Conservation (phyloP, 2,797 vertebrate species). For the Remorina albescens region DNA sequence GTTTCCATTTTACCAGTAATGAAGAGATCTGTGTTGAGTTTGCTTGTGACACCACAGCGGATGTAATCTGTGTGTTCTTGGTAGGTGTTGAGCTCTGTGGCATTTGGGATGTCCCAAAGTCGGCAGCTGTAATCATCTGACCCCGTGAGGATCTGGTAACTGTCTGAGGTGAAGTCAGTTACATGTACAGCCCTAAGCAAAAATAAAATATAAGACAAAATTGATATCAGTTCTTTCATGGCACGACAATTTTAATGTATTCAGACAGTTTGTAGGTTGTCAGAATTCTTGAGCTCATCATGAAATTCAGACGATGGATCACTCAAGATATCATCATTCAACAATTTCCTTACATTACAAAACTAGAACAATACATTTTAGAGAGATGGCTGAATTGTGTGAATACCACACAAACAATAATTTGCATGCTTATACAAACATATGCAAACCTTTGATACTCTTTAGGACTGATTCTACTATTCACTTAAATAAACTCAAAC, state of each 20-base stretch:
- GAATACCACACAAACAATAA: background rate
- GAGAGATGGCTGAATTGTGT: background rate
- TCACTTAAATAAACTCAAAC: background rate
- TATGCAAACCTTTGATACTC: background rate
- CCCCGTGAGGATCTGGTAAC: constrained; percentile 91
- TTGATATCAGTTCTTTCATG: background rate
- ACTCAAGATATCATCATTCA: constrained; percentile 77
- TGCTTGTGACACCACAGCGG: constrained; percentile 91
- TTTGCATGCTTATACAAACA: background rate
- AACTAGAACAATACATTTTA: no score
- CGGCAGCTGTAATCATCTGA: constrained; percentile 93
- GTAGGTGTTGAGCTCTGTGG: constrained; percentile 85
- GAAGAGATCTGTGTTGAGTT: constrained; percentile 92
- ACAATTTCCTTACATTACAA: background rate
- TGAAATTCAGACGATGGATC: constrained; percentile 77
- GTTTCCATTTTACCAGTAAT: constrained; percentile 88
- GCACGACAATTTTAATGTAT: fast-evolving
- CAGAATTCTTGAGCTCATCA: constrained; percentile 74
- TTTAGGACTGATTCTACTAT: background rate
- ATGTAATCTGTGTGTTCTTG: constrained; percentile 94
- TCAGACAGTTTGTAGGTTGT: constrained; percentile 50
- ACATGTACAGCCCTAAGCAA: constrained; percentile 90
- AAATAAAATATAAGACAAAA: background rate
- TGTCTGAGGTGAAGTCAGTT: constrained; percentile 92
- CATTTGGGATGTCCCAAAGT: constrained; percentile 94